A percentile compares a stretch with the other conserved stretches of the same genome.
phyloP scores from a whole-genome alignment of 2,113 vertebrate species.

The Tamias sibiricus region DNA sequence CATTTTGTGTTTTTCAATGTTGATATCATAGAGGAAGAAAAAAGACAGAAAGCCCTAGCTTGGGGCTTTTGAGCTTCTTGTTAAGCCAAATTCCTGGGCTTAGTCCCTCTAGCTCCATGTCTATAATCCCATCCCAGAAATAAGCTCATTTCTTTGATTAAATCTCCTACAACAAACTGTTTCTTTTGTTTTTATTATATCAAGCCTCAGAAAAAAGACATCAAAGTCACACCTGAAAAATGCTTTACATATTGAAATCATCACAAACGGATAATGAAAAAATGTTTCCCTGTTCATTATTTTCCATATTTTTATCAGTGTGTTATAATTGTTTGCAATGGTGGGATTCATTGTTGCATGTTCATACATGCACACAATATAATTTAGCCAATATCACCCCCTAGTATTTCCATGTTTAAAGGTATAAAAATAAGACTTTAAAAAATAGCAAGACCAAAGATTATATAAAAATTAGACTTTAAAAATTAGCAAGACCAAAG shows the following conservation, averaged over 20 bases:
- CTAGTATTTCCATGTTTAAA: not conserved
- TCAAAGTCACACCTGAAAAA: not conserved
- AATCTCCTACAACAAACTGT: not conserved
- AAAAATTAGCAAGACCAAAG: not conserved
- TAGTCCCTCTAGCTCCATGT: not conserved
- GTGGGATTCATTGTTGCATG: no score
- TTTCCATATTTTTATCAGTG: no score
- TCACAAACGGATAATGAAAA: not conserved
- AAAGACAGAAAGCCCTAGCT: not conserved
- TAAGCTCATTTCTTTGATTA: not conserved
- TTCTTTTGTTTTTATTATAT: not conserved
- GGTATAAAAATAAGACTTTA: not conserved
- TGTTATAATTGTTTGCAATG: no score
- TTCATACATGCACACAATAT: no score
- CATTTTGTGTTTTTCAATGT: not conserved
- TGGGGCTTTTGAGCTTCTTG: not conserved
- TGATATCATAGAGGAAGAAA: not conserved
- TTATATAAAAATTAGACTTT: no score
- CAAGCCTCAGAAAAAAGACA: not conserved
- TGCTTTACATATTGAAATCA: not conserved
- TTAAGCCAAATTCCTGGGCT: not conserved
- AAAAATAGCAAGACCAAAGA: not conserved
- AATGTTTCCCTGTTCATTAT: not conserved
- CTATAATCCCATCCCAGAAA: not conserved
- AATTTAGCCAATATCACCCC: no score